Evolutionary conservation across 2,888 invertebrate species (phyloP), one percentile per base, ranked within the genome.

Genomic region (Darwinula stevensoni): DNA sequence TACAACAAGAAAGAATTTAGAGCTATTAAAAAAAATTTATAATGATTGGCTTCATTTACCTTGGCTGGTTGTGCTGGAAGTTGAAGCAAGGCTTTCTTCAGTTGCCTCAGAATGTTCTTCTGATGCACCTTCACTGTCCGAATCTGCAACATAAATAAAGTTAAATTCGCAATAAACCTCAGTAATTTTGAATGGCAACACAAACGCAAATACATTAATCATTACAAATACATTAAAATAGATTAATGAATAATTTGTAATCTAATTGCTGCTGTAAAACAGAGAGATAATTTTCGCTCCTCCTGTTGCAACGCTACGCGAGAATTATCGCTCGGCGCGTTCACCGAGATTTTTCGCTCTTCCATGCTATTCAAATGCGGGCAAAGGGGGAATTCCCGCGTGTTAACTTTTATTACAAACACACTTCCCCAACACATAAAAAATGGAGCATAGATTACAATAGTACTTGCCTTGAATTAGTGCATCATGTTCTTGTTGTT

Each of bases 1-100:
- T 22, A 22, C 22, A n/a, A 22, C 22, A 22, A 22, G 22, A 22
- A 22, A 22, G 22, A 22, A 22, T 22, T 22, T 22, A 22, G 22
- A 22, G 22, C 22, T 22, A 22, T 22, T 22, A 22, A 22, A 22
- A 22, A 22, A 22, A 22, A 22, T 22, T 22, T 22, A 22, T 22
- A 22, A 22, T 22, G 22, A 22, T 22, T 22, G 22, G 22, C 22
- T 22, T 22, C 22, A 22, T 22, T 22, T 22, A 22, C 22, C 22
- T 22, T 22, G 22, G 22, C 22, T 22, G 22, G 22, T 22, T 22
- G 22, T 22, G 22, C 22, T 22, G 22, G 22, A 22, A 22, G 22
- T 22, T 22, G 22, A 22, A 22, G 22, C 22, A 22, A 22, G 22
- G 22, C 22, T 22, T 22, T 22, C 22, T 22, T 22, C 22, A 22